phyloP scores from a whole-genome alignment of 1,140 invertebrate genomes.

The Agrilus planipennis region DNA sequence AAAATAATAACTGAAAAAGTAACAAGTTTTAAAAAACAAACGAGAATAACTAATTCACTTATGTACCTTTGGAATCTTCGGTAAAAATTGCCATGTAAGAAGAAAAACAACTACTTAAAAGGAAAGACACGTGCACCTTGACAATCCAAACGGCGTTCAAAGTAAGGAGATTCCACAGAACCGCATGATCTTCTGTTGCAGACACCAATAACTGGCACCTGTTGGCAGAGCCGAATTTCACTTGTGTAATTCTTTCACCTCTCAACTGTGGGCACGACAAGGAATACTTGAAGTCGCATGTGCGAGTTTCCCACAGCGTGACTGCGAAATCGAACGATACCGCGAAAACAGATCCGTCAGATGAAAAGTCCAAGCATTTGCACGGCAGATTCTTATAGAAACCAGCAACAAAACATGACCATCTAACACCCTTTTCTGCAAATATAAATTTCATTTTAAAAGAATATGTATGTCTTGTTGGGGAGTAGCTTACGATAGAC shows the following conservation, averaged over 20 bases:
- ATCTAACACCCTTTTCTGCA: constrained; percentile 40
- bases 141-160: constrained; percentile 48
- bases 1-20: constrained; percentile 50
- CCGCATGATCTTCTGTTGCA: constrained; percentile 42
- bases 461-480: constrained; percentile 7
- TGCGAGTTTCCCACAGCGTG: constrained; percentile 55
- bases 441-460: constrained; percentile 12
- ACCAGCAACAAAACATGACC: constrained; percentile 54
- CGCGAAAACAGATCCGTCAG: constrained; percentile 64
- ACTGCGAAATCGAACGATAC: constrained; percentile 56
- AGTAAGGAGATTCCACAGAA: constrained; percentile 62
- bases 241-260: constrained; percentile 31
- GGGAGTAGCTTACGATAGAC: constrained; percentile 37
- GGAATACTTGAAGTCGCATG: constrained; percentile 41
- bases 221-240: constrained; percentile 50
- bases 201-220: constrained; percentile 52
- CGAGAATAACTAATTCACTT: constrained; percentile 12
- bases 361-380: constrained; percentile 51
- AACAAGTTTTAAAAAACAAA: constrained; percentile 14
- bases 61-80: constrained; percentile 44
- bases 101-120: constrained; percentile 48
- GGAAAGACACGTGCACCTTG: constrained; percentile 36
- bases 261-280: constrained; percentile 26
- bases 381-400: constrained; percentile 46
- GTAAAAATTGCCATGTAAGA: constrained; percentile 55